phyloP scores from a whole-genome alignment of 2,888 invertebrate species.

The Apomyelois bistriatella region DNA sequence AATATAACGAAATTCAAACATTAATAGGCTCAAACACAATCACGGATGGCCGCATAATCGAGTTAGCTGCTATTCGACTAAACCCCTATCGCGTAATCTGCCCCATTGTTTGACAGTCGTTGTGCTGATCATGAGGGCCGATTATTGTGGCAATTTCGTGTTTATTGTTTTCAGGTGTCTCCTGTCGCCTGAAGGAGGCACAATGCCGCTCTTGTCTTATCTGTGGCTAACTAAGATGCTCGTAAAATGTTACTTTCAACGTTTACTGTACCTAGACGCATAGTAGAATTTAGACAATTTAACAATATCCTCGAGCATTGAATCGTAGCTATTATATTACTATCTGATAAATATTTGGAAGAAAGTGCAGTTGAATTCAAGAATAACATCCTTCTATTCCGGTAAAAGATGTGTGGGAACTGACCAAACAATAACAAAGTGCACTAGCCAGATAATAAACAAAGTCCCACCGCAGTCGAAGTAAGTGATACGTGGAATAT shows the following conservation, averaged over 20 bases:
- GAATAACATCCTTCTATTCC: slow-evolving; percentile 8
- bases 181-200: slow-evolving; percentile 54
- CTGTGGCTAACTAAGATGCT: slow-evolving; percentile 38
- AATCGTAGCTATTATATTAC: background rate
- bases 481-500: slow-evolving; percentile 62
- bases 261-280: slow-evolving; percentile 22
- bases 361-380: background rate
- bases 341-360: background rate
- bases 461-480: slow-evolving; percentile 46
- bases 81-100: slow-evolving; percentile 76
- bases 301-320: background rate
- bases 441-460: slow-evolving; percentile 46
- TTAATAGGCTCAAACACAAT: slow-evolving; percentile 78
- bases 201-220: slow-evolving; percentile 47
- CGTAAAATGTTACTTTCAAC: slow-evolving; percentile 45
- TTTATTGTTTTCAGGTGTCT: slow-evolving; percentile 77
- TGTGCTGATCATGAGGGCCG: slow-evolving; percentile 72
- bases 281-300: background rate
- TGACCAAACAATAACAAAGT: slow-evolving; percentile 32
- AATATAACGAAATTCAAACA: slow-evolving; percentile 79
- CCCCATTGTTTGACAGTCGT: slow-evolving; percentile 72
- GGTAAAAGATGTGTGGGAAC: slow-evolving; percentile 15
- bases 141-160: slow-evolving; percentile 76
- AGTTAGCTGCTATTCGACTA: slow-evolving; percentile 77
- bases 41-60: slow-evolving; percentile 78